Evolutionary conservation across 1,140 invertebrate genomes (phyloP).

Genomic region (Diorhabda elongata): DNA sequence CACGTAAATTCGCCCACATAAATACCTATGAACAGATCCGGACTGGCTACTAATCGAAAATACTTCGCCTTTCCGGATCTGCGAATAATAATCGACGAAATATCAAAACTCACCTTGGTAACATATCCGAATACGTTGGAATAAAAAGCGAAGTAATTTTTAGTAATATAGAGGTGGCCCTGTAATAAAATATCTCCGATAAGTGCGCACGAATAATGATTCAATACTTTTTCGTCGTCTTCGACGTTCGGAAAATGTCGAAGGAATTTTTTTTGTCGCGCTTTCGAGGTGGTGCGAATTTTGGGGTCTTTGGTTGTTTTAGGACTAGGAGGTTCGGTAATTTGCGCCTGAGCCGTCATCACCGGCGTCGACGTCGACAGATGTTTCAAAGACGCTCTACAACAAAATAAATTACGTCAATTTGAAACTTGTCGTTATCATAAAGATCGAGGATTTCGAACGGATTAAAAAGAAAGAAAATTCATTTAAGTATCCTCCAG

Average conservation of each 20-base stretch:
- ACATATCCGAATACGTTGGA: slow-evolving; percentile 92
- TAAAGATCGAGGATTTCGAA: not conserved
- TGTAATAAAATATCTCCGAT: slow-evolving; percentile 88
- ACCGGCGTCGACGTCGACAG: slow-evolving; percentile 48
- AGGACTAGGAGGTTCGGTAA: slow-evolving; percentile 42
- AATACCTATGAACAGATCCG: not conserved
- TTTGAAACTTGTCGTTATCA: not conserved
- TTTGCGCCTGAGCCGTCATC: slow-evolving; percentile 46
- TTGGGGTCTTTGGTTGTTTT: slow-evolving; percentile 49
- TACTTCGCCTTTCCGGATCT: no score
- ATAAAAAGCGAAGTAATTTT: slow-evolving; percentile 92
- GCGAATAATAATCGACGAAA: not conserved
- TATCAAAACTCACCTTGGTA: slow-evolving; percentile 65
- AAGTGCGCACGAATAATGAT: slow-evolving; percentile 88
- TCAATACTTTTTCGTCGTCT: slow-evolving; percentile 71
- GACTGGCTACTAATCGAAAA: no score
- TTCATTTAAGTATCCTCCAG: no score
- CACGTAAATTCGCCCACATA: no score
- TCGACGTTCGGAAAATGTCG: slow-evolving; percentile 69
- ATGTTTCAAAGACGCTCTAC: slow-evolving; percentile 49
- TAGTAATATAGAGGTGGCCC: slow-evolving; percentile 87
- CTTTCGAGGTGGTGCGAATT: slow-evolving; percentile 59
- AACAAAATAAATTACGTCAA: slow-evolving; percentile 22
- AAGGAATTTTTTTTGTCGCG: slow-evolving; percentile 69
- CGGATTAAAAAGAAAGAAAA: no score